phyloP scores from a whole-genome alignment of 2,113 vertebrate species.

The Taurulus bubalis region DNA sequence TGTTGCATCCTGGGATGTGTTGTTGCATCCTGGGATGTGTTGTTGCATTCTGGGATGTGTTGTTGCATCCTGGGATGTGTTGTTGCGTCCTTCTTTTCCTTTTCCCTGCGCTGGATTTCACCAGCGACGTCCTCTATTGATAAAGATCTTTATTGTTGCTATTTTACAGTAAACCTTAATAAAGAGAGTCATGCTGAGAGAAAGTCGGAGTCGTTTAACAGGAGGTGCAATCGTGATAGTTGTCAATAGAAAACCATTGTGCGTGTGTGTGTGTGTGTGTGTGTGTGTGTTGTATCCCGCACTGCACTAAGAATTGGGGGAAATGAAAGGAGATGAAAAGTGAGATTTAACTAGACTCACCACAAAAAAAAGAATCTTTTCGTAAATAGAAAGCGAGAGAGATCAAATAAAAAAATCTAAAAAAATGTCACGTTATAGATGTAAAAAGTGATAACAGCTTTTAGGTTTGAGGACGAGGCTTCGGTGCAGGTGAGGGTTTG shows the following conservation, averaged over 20 bases:
- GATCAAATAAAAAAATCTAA: no score
- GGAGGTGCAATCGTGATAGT: not conserved
- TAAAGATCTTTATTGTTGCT: not conserved
- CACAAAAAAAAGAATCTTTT: not conserved
- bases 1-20: not conserved
- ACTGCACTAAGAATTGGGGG: not conserved
- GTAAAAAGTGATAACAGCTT: not conserved
- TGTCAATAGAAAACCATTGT: not conserved
- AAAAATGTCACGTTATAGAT: not conserved
- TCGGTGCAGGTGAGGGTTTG: not conserved
- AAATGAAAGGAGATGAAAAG: not conserved
- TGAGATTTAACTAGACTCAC: not conserved
- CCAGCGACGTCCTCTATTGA: no score
- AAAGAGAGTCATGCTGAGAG: not conserved
- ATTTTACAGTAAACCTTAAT: not conserved
- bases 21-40: not conserved
- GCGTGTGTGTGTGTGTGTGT: not conserved
- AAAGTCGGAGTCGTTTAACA: not conserved
- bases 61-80: not conserved
- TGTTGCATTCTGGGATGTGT: no score
- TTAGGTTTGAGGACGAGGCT: not conserved
- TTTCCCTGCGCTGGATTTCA: no score
- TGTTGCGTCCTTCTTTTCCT: not conserved
- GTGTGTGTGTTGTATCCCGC: not conserved
- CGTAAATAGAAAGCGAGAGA: not conserved